Conservation (phyloP, 2,113 vertebrate genomes). For the Crotophaga sulcirostris region DNA sequence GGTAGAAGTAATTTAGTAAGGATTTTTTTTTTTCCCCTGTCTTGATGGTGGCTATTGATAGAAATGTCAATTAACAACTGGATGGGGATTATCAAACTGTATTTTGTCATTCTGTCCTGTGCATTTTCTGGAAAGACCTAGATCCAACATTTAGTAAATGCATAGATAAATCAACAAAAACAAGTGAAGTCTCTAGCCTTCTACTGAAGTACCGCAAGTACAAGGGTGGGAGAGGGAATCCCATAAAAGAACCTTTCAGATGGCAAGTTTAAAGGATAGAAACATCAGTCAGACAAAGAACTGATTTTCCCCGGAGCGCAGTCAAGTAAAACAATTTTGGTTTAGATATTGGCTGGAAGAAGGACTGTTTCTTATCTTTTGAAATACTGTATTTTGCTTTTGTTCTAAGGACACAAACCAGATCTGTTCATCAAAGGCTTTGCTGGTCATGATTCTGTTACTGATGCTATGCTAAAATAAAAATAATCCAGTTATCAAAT, state of each 20-base stretch:
- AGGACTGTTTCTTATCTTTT: not conserved
- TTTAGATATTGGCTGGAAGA: not conserved
- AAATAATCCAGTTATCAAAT: not conserved
- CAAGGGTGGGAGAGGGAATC: not conserved
- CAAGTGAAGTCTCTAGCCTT: not conserved
- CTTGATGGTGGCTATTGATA: not conserved
- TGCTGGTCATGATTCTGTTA: not conserved
- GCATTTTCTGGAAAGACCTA: not conserved
- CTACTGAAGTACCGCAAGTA: not conserved
- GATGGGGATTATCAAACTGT: not conserved
- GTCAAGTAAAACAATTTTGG: not conserved
- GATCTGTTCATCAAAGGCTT: not conserved
- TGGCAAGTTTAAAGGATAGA: not conserved
- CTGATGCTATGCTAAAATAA: not conserved
- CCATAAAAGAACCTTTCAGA: not conserved
- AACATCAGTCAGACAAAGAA: not conserved
- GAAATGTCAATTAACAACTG: not conserved
- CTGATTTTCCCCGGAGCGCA: not conserved
- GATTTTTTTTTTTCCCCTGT: not conserved
- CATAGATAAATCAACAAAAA: not conserved
- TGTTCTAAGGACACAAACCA: not conserved
- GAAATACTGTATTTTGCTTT: not conserved
- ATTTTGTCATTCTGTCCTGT: not conserved
- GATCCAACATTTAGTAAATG: not conserved
- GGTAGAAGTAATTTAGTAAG: not conserved